These are phyloP conservation scores for Deilephila elpenor DNA, from an alignment of 2,888 invertebrate genomes.

Conservation along the genomic window DNA sequence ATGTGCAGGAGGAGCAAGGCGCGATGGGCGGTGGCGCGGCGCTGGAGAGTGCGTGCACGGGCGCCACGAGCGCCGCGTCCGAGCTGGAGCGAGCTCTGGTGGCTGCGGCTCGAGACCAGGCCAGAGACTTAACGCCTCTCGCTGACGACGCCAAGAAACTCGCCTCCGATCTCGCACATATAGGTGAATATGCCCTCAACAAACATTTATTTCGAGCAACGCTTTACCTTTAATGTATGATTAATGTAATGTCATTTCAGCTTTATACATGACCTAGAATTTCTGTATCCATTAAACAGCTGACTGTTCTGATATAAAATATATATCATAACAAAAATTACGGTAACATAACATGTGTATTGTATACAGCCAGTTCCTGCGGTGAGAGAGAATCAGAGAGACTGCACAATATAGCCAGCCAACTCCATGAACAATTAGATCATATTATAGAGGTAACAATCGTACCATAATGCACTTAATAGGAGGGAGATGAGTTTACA, in stretches of 20 bases:
- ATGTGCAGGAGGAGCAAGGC: constrained; percentile 72
- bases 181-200: constrained; percentile 62
- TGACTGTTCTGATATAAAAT: too few relatives aligned
- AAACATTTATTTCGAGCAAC: neutral
- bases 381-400: constrained; percentile 90
- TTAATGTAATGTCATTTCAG: too few relatives aligned
- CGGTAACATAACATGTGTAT: neutral
- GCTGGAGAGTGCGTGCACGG: constrained; percentile 84
- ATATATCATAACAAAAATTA: neutral
- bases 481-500: neutral
- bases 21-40: constrained; percentile 74
- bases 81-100: constrained; percentile 92
- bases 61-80: constrained; percentile 92
- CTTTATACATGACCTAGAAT: too few relatives aligned
- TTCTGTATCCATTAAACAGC: too few relatives aligned
- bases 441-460: constrained; percentile 96
- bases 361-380: constrained; percentile 81
- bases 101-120: constrained; percentile 83
- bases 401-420: constrained; percentile 96
- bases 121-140: constrained; percentile 74
- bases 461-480: neutral
- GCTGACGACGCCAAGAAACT: constrained; percentile 77
- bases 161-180: constrained; percentile 78
- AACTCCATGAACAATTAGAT: constrained; percentile 98
- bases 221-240: too few relatives aligned